These are phyloP conservation scores for Gobio occitaniae DNA, from an alignment of 2,797 vertebrate species.

Conservation along the genomic window DNA sequence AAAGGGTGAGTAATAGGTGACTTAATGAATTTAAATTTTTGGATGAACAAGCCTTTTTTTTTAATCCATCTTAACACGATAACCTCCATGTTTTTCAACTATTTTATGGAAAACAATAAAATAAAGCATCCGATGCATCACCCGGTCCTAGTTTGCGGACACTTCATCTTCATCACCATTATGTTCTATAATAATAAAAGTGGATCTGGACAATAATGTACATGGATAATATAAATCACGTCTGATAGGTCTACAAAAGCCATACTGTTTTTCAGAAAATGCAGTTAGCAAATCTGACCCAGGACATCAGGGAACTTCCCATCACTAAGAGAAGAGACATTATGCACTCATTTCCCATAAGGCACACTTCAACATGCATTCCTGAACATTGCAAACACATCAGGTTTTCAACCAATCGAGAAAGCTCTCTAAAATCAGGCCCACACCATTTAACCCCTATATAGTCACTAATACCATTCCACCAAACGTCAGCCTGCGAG, in stretches of 20 bases:
- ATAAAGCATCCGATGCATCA: neutral
- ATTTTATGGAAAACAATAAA: neutral
- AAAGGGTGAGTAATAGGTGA: neutral
- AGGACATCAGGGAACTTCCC: conserved; percentile 11
- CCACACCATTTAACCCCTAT: neutral
- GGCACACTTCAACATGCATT: neutral
- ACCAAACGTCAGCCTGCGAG: neutral
- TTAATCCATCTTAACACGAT: neutral
- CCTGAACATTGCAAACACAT: neutral
- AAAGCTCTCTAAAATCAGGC: conserved; percentile 37
- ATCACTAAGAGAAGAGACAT: neutral
- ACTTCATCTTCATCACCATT: neutral
- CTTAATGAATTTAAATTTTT: neutral
- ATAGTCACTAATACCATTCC: neutral
- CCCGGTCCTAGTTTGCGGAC: neutral
- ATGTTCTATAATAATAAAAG: neutral
- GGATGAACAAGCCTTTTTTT: neutral
- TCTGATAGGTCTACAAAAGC: conserved; percentile 2
- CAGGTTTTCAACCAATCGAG: conserved; percentile 51
- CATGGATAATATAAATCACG: neutral
- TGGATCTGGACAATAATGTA: neutral
- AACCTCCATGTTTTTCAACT: neutral
- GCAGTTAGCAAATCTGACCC: neutral
- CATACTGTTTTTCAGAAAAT: conserved; percentile 22
- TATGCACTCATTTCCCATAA: conserved; percentile 7